Percentiles rank a stretch among this genome's conserved stretches.
Evolutionary conservation across 2,888 invertebrate genomes (phyloP).

Genomic region (Megalurothrips usitatus): DNA sequence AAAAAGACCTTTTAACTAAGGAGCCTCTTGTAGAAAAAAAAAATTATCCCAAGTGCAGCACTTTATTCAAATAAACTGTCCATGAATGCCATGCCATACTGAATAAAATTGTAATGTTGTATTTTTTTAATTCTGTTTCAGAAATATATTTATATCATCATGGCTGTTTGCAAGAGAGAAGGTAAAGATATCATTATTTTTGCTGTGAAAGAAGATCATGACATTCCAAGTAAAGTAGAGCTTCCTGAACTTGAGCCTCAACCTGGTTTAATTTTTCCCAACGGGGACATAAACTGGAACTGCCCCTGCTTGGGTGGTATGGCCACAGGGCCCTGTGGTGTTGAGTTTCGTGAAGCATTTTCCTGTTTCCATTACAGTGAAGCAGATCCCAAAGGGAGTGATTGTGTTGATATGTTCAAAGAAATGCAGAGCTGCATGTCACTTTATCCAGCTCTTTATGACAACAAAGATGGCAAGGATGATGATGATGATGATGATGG

Average conservation of each 20-base stretch:
- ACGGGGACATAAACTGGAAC: constrained; percentile 93
- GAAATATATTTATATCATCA: constrained; percentile 32
- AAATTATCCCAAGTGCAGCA: too few species aligned
- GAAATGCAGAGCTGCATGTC: constrained; percentile 89
- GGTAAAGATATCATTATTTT: constrained; percentile 82
- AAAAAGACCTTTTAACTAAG: not conserved
- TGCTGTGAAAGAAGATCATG: constrained; percentile 73
- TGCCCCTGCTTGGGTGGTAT: constrained; percentile 97
- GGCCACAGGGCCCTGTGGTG: constrained; percentile 93
- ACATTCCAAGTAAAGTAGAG: constrained; percentile 62
- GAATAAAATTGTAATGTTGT: too few species aligned
- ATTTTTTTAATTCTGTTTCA: not conserved
- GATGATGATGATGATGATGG: constrained; percentile 53
- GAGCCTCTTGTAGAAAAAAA: too few species aligned
- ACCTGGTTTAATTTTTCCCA: constrained; percentile 74
- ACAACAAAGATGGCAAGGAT: constrained; percentile 62
- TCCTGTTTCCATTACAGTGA: constrained; percentile 90
- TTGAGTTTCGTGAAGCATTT: constrained; percentile 89
- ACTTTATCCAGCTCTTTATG: constrained; percentile 77
- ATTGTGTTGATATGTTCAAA: constrained; percentile 86
- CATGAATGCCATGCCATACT: not conserved
- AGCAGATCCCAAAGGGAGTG: constrained; percentile 86
- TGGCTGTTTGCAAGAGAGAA: constrained; percentile 44
- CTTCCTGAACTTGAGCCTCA: constrained; percentile 69
- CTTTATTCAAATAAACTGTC: not conserved